A percentile compares a stretch with the other conserved stretches of the same genome.
phyloP scores from a whole-genome alignment of 2,888 invertebrate species.

The Plagodis dolabraria region DNA sequence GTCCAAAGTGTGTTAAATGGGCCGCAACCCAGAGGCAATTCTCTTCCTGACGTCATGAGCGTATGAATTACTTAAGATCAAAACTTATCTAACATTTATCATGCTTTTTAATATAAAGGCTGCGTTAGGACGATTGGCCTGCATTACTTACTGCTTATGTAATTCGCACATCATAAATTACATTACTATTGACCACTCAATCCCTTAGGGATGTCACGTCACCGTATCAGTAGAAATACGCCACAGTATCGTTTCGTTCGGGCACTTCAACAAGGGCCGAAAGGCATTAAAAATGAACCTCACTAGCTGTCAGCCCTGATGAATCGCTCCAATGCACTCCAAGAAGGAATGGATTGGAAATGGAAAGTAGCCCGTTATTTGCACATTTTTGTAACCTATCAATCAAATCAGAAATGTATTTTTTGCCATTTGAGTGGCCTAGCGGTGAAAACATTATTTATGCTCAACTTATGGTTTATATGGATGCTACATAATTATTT shows the following conservation, averaged over 20 bases:
- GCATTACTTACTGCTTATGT: too few species aligned
- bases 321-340: slow-evolving; percentile 58
- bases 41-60: too few species aligned
- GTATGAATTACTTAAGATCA: too few species aligned
- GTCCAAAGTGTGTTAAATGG: too few species aligned
- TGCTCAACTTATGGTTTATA: slow-evolving; percentile 1
- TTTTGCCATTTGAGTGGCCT: background rate
- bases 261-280: slow-evolving; percentile 62
- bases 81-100: too few species aligned
- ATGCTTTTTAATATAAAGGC: too few species aligned
- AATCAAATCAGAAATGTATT: slow-evolving; percentile 26
- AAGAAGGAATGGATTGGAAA: slow-evolving; percentile 31
- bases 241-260: slow-evolving; percentile 37
- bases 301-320: slow-evolving; percentile 68
- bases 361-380: slow-evolving; percentile 40
- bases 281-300: slow-evolving; percentile 78
- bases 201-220: slow-evolving; percentile 52
- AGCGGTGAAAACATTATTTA: background rate
- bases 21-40: too few species aligned
- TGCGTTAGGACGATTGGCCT: too few species aligned
- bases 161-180: slow-evolving; percentile 59
- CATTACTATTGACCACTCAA: slow-evolving; percentile 63
- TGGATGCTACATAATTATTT: too few species aligned
- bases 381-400: slow-evolving; percentile 40
- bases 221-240: slow-evolving; percentile 44